Percentiles rank a stretch among this genome's conserved stretches.
phyloP scores from a whole-genome alignment of 2,888 invertebrate genomes.

The Trichogramma dendrolimi region DNA sequence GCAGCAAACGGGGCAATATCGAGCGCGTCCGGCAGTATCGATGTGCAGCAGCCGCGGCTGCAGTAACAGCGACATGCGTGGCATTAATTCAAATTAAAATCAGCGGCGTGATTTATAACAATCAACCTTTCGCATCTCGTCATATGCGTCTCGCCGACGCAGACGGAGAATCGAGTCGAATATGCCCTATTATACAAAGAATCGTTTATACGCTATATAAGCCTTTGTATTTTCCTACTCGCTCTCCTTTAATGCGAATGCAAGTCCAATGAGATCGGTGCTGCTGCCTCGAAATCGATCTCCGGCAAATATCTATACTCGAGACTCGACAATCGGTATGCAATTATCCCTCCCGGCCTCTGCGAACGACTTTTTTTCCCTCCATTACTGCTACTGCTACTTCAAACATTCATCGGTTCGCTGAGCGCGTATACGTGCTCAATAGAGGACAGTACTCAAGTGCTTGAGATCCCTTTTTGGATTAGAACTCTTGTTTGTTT shows the following conservation, averaged over 20 bases:
- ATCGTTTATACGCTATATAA: too few relatives aligned
- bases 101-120: conserved; percentile 24
- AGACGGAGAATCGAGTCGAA: too few relatives aligned
- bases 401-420: too few relatives aligned
- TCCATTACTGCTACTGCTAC: too few relatives aligned
- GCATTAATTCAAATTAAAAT: conserved; percentile 20
- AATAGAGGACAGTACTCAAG: too few relatives aligned
- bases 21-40: too few relatives aligned
- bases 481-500: too few relatives aligned
- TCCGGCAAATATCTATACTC: not conserved
- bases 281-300: conserved; percentile 17
- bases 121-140: conserved; percentile 12
- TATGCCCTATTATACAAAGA: too few relatives aligned
- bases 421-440: too few relatives aligned
- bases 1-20: too few relatives aligned
- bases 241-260: conserved; percentile 14
- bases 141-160: not conserved
- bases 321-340: conserved; percentile 19
- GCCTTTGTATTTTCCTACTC: conserved; percentile 6
- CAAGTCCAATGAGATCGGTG: conserved; percentile 14
- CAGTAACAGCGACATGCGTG: not conserved
- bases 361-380: not conserved
- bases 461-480: too few relatives aligned
- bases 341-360: conserved; percentile 19
- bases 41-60: too few relatives aligned